Evolutionary conservation across 2,797 vertebrate genomes (phyloP), one percentile per base, ranked within the genome.

Genomic region (Podarcis siculus): DNA sequence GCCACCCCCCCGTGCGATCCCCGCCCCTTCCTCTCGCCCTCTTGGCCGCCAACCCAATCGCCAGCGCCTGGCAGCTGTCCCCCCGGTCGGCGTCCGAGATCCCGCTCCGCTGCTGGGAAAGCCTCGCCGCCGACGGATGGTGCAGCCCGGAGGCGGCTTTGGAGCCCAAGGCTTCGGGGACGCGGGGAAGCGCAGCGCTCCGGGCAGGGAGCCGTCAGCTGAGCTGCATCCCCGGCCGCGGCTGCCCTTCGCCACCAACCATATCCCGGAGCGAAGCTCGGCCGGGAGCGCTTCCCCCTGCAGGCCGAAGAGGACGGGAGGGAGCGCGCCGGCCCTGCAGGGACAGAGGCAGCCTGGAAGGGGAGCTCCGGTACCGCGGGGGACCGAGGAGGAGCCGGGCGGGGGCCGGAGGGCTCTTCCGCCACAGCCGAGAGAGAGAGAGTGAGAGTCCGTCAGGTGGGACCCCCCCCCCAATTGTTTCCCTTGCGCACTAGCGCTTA

Each of bases 181-280:
- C n/a, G n/a, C 21, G 55, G 12, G 6, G 45, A 25, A 13, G 7
- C n/a, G 58, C 30, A n/a, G 39, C 9, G 79, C 19, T 37, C 86
- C 42, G 76, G 76, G n/a, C 71, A 72, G n/a, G 84, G 78, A n/a
- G 42, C 42, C 12, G 58, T n/a, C 2, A 4, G 32, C 37, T 2
- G 21, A 25, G 67, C 66, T 79, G 32, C 37, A 15, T 79, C 76
- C 86, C 3, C 76, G 72, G 1, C 66, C 82, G 0, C 91, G 86
- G 75, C 88, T 93, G 35, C 90, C 93, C 49, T 96, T 95, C 91
- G 95, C 94, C 92, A 94, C 95, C 69, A 94, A 92, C 85, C 93
- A 94, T 79, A 95, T 95, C 84, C 90, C 94, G 35, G 89, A 88
- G 87, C 67, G 78, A 90, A 85, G 1, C 30, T 49, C 8, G 90